phyloP scores from a whole-genome alignment of 2,113 vertebrate genomes.

The Sigmodon hispidus region DNA sequence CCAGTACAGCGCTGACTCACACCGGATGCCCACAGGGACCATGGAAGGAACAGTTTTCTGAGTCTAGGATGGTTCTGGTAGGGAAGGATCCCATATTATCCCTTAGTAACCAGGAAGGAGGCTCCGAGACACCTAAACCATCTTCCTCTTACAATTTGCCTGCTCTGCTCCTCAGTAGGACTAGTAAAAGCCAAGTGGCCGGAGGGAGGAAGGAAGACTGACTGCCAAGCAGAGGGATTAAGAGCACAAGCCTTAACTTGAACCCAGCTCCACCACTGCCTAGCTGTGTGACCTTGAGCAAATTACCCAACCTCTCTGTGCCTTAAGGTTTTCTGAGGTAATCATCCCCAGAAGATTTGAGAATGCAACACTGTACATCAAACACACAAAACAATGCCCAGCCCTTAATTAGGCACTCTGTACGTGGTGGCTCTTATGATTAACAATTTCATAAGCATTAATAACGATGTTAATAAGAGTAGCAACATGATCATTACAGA shows the following conservation, averaged over 20 bases:
- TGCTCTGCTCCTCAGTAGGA: background rate
- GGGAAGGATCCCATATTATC: background rate
- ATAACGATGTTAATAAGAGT: slow-evolving; percentile 60
- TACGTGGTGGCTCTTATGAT: slow-evolving; percentile 68
- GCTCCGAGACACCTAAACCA: background rate
- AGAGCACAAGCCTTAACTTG: slow-evolving; percentile 54
- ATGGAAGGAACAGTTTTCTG: background rate
- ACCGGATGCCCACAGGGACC: background rate
- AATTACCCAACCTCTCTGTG: slow-evolving; percentile 64
- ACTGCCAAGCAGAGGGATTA: slow-evolving; percentile 40
- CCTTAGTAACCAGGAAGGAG: background rate
- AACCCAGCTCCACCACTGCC: slow-evolving; percentile 30
- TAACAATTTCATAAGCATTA: slow-evolving; percentile 67
- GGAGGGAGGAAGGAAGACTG: background rate
- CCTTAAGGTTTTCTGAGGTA: slow-evolving; percentile 57
- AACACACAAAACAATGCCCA: slow-evolving; percentile 45
- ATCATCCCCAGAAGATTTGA: slow-evolving; percentile 32
- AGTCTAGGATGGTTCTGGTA: background rate
- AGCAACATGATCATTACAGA: slow-evolving; percentile 59
- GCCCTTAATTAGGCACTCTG: slow-evolving; percentile 58
- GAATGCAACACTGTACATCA: slow-evolving; percentile 33
- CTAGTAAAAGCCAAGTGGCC: background rate
- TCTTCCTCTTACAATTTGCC: background rate
- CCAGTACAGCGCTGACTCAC: background rate
- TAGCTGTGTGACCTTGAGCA: slow-evolving; percentile 63